Evolutionary conservation across 2,888 invertebrate species (phyloP).

Genomic region (Drosophila sordidapex): DNA sequence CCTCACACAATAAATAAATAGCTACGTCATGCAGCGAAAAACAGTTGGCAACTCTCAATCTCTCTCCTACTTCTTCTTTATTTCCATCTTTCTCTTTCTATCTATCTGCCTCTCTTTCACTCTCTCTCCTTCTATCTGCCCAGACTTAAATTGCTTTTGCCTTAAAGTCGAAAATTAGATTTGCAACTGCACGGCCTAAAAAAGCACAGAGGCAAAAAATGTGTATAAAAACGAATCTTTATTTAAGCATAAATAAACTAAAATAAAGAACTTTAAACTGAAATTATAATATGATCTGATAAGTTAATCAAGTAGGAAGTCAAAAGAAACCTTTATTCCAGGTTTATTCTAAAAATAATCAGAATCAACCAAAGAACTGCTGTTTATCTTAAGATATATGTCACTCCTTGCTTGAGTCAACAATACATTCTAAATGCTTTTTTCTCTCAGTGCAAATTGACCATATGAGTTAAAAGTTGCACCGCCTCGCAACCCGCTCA

Average conservation of each 20-base stretch:
- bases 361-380: rapidly evolving
- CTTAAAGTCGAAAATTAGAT: slow-evolving; percentile 61
- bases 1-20: slow-evolving; percentile 75
- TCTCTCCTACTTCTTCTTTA: background rate
- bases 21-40: slow-evolving; percentile 73
- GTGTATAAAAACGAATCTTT: background rate
- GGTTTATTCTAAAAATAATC: background rate
- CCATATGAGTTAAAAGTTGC: slow-evolving; percentile 26
- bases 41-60: slow-evolving; percentile 46
- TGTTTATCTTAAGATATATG: background rate
- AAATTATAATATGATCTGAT: background rate
- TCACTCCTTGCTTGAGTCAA: background rate
- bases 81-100: background rate
- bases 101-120: background rate
- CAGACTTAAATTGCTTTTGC: slow-evolving; percentile 5
- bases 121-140: background rate
- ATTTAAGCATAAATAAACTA: background rate
- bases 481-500: background rate
- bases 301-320: background rate
- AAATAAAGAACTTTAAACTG: background rate
- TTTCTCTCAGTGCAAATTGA: slow-evolving; percentile 15
- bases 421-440: background rate
- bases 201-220: slow-evolving; percentile 5
- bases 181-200: slow-evolving; percentile 48
- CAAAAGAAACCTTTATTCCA: background rate